Evolutionary conservation across 2,888 invertebrate genomes (phyloP).

Genomic region (Hemicrepidius hirtus): DNA sequence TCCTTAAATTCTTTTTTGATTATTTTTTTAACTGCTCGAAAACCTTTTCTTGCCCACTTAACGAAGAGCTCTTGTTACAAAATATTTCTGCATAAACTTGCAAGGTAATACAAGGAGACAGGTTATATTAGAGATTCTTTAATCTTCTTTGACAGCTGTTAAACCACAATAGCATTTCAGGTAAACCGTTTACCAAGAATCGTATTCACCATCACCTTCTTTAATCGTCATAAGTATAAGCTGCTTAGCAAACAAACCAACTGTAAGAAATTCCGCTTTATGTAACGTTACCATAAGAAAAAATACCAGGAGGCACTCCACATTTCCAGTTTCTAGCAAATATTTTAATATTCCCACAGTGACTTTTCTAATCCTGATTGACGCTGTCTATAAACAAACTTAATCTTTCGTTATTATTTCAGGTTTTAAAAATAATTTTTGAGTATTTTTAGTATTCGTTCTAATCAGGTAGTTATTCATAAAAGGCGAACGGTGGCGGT

Average conservation of each 20-base stretch:
- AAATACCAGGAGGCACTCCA: slow-evolving; percentile 4
- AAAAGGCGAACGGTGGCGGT: slow-evolving; percentile 41
- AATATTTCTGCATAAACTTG: too few relatives aligned
- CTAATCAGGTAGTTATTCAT: slow-evolving; percentile 30
- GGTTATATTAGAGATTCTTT: slow-evolving; percentile 28
- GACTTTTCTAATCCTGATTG: slow-evolving; percentile 38
- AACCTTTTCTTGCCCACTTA: too few relatives aligned
- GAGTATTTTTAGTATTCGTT: neutral
- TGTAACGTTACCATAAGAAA: slow-evolving; percentile 12
- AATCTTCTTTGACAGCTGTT: slow-evolving; percentile 51
- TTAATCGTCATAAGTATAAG: slow-evolving; percentile 58
- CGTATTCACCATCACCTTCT: slow-evolving; percentile 53
- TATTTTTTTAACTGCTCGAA: too few relatives aligned
- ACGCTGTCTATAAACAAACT: slow-evolving; percentile 31
- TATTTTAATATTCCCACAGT: slow-evolving; percentile 26
- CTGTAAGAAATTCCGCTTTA: slow-evolving; percentile 38
- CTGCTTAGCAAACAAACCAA: slow-evolving; percentile 54
- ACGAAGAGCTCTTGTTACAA: too few relatives aligned
- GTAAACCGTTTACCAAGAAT: slow-evolving; percentile 60
- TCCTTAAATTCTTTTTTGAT: too few relatives aligned
- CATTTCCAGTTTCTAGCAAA: slow-evolving; percentile 17
- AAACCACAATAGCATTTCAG: slow-evolving; percentile 54
- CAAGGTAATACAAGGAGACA: neutral
- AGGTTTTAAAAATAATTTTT: too few relatives aligned
- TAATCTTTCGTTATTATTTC: neutral